phyloP scores from a whole-genome alignment of 1,140 invertebrate species.

The Tribolium madens region DNA sequence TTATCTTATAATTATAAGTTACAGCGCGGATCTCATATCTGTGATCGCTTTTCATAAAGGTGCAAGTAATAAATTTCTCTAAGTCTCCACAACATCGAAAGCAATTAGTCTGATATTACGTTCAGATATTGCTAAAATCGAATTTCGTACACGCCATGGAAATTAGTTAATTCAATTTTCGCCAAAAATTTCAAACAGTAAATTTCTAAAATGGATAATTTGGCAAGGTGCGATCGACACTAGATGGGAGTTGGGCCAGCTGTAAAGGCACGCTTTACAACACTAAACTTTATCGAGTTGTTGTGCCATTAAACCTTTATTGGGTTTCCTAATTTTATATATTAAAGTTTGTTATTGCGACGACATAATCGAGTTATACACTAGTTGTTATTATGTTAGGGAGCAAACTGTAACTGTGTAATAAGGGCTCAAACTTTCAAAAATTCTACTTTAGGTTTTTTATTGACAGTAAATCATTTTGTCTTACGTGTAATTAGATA shows the following conservation, averaged over 20 bases:
- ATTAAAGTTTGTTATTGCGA: conserved; percentile 30
- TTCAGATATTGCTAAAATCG: conserved; percentile 5
- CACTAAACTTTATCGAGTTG: conserved; percentile 30
- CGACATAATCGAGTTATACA: conserved; percentile 17
- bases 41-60: conserved; percentile 5
- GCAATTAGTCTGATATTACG: conserved; percentile 19
- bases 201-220: conserved; percentile 11
- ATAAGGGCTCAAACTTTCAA: too few relatives aligned
- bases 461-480: not conserved
- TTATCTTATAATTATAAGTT: not conserved
- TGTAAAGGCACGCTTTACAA: conserved; percentile 26
- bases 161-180: too few relatives aligned
- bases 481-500: not conserved
- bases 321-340: conserved; percentile 36
- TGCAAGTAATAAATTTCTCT: not conserved
- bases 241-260: conserved; percentile 1
- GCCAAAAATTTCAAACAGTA: not conserved
- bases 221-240: conserved; percentile 6
- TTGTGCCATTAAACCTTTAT: conserved; percentile 36
- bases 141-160: conserved; percentile 3
- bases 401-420: not conserved
- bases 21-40: not conserved
- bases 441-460: too few relatives aligned
- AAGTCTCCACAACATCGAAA: not conserved
- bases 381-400: not conserved